phyloP scores from a whole-genome alignment of 2,888 invertebrate genomes.

The Amaurobius ferox region DNA sequence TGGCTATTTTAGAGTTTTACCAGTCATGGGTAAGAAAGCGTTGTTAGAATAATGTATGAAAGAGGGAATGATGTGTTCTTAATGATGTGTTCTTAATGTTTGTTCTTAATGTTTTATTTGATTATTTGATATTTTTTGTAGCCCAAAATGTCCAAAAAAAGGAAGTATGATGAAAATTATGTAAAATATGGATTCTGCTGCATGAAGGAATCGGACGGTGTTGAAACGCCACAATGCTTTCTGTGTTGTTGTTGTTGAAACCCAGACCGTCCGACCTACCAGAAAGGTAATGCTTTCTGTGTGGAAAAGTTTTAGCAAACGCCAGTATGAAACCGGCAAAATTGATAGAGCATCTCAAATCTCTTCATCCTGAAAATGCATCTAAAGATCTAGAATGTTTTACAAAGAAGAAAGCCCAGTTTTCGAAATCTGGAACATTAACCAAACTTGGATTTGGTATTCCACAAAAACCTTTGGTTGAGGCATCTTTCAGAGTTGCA shows the following conservation, averaged over 20 bases:
- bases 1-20: too few species aligned
- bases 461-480: slow-evolving; percentile 23
- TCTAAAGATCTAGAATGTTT: slow-evolving; percentile 26
- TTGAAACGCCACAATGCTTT: slow-evolving; percentile 29
- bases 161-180: slow-evolving; percentile 56
- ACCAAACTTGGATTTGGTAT: too few species aligned
- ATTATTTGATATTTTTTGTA: too few species aligned
- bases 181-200: slow-evolving; percentile 52
- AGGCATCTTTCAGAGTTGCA: slow-evolving; percentile 46
- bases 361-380: slow-evolving; percentile 56
- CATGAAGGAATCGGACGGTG: slow-evolving; percentile 22
- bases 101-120: too few species aligned
- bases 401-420: too few species aligned
- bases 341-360: slow-evolving; percentile 47
- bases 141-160: slow-evolving; percentile 19
- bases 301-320: slow-evolving; percentile 49
- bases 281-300: slow-evolving; percentile 47
- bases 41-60: too few species aligned
- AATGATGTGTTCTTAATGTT: too few species aligned
- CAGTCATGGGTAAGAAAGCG: too few species aligned
- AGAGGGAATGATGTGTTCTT: too few species aligned
- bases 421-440: too few species aligned
- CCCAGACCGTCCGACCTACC: too few species aligned
- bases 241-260: too few species aligned
- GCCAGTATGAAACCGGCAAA: slow-evolving; percentile 56